Evolutionary conservation across 2,888 invertebrate genomes (phyloP), one percentile per base, ranked within the genome.

Genomic region (Parochlus steinenii): DNA sequence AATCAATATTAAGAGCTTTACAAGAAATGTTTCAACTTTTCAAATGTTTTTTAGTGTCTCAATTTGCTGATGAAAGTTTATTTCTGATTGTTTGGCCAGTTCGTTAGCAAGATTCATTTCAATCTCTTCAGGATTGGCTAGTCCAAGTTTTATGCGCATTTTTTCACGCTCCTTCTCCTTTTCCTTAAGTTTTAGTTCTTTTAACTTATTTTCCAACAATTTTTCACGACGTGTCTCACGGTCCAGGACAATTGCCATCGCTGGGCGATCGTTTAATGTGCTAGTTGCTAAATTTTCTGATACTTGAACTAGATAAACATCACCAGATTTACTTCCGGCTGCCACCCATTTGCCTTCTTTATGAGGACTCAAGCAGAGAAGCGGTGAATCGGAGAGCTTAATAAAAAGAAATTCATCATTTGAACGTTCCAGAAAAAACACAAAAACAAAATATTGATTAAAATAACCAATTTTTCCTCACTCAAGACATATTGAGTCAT

Each of bases 151-250:
- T 3, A 16, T 11, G 19, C 34, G 19, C n/a, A 28, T 34, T n/a
- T 34, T 27, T 28, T 34, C 34, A 6, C 34, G 11, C n/a, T 34
- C 34, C 15, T 28, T 34, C n/a, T 34, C 34, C 34, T 53, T 56
- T 49, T 54, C 55, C 51, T 61, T 62, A 11, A 65, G 47, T 27
- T 63, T 50, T 18, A 66, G 55, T 47, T 71, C 72, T 42, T 70
- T 61, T 45, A 66, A 66, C 44, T 69, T 59, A 3, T 68, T 61
- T 48, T 73, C 72, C 39, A 72, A 58, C 27, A 72, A 69, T 52
- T 70, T 70, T 48, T 72, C 72, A 41, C 72, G 52, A 18, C 69
- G 56, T 5, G 69, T 65, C 48, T 71, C 70, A 43, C 70, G 50
- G 37, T 71, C 70, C 43, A 71, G 53, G 47, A 56, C 56, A 17